Evolutionary conservation across 2,888 invertebrate genomes (phyloP).

Genomic region (Villa cingulata): DNA sequence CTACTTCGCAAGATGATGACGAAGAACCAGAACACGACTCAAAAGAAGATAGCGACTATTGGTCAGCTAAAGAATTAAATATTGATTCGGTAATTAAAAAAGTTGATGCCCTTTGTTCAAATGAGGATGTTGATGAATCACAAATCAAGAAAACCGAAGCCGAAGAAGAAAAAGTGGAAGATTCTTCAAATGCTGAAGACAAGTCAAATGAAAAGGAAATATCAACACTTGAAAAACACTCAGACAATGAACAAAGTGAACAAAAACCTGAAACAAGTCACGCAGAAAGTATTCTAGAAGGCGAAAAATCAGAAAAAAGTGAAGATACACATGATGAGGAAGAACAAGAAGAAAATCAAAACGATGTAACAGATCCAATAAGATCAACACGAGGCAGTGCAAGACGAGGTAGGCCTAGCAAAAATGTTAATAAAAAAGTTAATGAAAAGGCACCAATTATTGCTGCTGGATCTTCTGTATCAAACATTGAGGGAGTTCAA

Average conservation of each 20-base stretch:
- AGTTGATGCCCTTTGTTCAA: constrained; percentile 51
- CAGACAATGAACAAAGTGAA: background rate
- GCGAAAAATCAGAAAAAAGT: constrained; percentile 6
- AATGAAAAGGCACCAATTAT: constrained; percentile 19
- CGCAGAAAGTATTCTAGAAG: constrained; percentile 8
- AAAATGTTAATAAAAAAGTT: constrained; percentile 6
- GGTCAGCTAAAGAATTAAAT: constrained; percentile 66
- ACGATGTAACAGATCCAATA: constrained; percentile 11
- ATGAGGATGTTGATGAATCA: constrained; percentile 21
- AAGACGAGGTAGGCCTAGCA: constrained; percentile 26
- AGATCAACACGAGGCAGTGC: constrained; percentile 22
- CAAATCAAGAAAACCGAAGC: background rate
- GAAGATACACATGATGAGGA: constrained; percentile 28
- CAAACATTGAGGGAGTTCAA: constrained; percentile 38
- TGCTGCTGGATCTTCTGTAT: constrained; percentile 19
- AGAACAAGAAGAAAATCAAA: constrained; percentile 20
- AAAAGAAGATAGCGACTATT: constrained; percentile 59
- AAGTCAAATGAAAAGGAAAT: constrained; percentile 1
- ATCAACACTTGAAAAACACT: constrained; percentile 1
- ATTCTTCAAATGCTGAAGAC: background rate
- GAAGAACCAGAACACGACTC: constrained; percentile 39
- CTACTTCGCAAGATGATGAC: constrained; percentile 25
- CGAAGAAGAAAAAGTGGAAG: constrained; percentile 1
- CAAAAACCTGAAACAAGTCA: background rate
- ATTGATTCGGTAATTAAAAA: constrained; percentile 72